Conservation (phyloP, 1,140 invertebrate genomes). For the Venturia canescens region DNA sequence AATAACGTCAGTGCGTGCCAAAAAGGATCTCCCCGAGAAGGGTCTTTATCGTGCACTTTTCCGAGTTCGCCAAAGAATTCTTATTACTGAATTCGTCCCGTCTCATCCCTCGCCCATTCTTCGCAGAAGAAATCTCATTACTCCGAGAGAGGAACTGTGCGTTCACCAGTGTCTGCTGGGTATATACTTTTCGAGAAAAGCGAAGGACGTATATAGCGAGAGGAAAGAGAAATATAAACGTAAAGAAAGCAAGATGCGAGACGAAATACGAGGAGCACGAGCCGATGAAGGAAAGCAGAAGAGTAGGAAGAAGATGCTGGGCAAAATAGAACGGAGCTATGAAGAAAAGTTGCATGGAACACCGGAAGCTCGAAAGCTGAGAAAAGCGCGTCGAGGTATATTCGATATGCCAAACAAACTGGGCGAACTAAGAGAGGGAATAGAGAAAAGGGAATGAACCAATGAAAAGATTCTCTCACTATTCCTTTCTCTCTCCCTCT, state of each 20-base stretch:
- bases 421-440: not conserved
- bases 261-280: slow-evolving; percentile 47
- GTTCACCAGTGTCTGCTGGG: not conserved
- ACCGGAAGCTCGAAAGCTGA: slow-evolving; percentile 18
- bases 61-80: slow-evolving; percentile 62
- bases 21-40: slow-evolving; percentile 34
- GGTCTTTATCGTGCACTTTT: slow-evolving; percentile 58
- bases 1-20: slow-evolving; percentile 29
- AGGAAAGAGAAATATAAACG: slow-evolving; percentile 58
- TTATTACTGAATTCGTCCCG: slow-evolving; percentile 60
- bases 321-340: not conserved
- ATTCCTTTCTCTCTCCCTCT: not conserved
- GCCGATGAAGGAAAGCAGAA: not conserved
- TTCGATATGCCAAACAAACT: slow-evolving; percentile 36
- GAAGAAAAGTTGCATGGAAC: slow-evolving; percentile 9
- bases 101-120: slow-evolving; percentile 44
- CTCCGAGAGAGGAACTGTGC: slow-evolving; percentile 57
- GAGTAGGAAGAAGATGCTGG: not conserved
- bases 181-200: slow-evolving; percentile 59
- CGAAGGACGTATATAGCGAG: not conserved
- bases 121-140: slow-evolving; percentile 64
- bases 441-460: not conserved
- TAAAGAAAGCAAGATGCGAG: slow-evolving; percentile 44
- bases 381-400: slow-evolving; percentile 25
- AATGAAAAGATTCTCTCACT: not conserved